Percentiles rank a stretch among this genome's conserved stretches.
phyloP scores from a whole-genome alignment of 2,888 invertebrate genomes.

The Rotaria socialis region DNA sequence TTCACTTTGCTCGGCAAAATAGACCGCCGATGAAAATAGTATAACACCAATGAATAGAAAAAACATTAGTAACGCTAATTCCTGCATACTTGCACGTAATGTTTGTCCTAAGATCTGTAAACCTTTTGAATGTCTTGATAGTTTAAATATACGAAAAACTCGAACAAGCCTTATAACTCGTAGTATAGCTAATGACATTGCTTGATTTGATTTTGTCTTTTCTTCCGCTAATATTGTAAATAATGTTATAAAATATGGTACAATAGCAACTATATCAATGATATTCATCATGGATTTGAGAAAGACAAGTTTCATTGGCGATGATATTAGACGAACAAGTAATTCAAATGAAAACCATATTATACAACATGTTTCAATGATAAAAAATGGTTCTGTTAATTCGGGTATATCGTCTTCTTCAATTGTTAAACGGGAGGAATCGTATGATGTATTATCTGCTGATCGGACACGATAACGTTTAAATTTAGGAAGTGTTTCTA shows the following conservation, averaged over 20 bases:
- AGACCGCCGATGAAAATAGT: constrained; percentile 88
- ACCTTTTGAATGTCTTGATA: constrained; percentile 98
- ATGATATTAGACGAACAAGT: constrained; percentile 51
- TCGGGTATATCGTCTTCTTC: constrained; percentile 46
- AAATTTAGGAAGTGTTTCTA: constrained; percentile 61
- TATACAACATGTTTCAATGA: constrained; percentile 56
- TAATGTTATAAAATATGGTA: constrained; percentile 98
- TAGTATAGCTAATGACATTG: constrained; percentile 77
- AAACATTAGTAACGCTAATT: constrained; percentile 97
- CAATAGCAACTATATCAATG: constrained; percentile 97
- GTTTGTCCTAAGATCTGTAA: constrained; percentile 97
- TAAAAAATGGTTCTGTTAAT: constrained; percentile 52
- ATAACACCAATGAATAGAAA: constrained; percentile 98
- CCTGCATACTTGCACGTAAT: constrained; percentile 97
- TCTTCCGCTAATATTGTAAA: constrained; percentile 97
- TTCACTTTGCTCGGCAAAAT: constrained; percentile 88
- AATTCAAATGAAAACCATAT: constrained; percentile 58
- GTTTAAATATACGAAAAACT: constrained; percentile 98
- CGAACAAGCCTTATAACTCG: constrained; percentile 95
- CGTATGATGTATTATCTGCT: constrained; percentile 39
- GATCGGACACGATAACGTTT: constrained; percentile 48
- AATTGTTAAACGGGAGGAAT: constrained; percentile 38
- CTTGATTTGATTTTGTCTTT: constrained; percentile 68
- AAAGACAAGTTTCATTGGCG: constrained; percentile 78
- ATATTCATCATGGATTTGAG: constrained; percentile 99